Base-by-base conservation (phyloP, 1,140 invertebrate genomes). In the Colletes gigas region DNA sequence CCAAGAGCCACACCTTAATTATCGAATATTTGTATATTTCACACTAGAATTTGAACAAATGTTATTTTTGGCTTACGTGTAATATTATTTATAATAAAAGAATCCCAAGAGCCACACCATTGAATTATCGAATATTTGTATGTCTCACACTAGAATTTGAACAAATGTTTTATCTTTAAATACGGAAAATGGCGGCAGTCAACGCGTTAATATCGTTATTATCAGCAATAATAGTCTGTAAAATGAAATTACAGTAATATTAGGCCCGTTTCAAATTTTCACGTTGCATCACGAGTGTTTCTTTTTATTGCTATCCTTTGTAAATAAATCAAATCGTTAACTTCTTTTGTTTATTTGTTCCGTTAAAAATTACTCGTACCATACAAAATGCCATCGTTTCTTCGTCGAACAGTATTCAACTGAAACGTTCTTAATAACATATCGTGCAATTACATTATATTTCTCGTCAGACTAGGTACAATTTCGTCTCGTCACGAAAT, bases 291-390 rank as follows among this genome's bases (percentile, higher is more conserved):
- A 50, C 44, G 14, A 59, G 19, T 63, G 50, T 47, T 47, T 47
- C 52, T 17, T 19, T 54, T 81, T 81, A 76, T 85, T 84, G 77
- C 77, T 81, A 73, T 30, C 62, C 2, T 60, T 55, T 57, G 41
- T n/a, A 59, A 83, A 78, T n/a, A 17, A 50, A 55, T 44, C 14
- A 9, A 44, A 72, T 59, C 41, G 4, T 30, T 30, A 30, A 30
- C 30, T 30, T 30, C 30, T 30, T 30, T 30, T 30, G 2, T 30
- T 30, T 30, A 30, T 30, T 30, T 30, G 30, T 30, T 30, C 30
- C 30, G 30, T 8, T 7, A 57, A 75, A 69, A 65, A 81, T 44
- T 44, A 3, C 14, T 50, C 39, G 6, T 59, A 41, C 3, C 1
- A 47, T n/a, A 73, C n/a, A 30, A 30, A 50, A 62, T 39, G 6